Conservation (phyloP, 1,140 invertebrate species). For the Adoxophyes honmai region DNA sequence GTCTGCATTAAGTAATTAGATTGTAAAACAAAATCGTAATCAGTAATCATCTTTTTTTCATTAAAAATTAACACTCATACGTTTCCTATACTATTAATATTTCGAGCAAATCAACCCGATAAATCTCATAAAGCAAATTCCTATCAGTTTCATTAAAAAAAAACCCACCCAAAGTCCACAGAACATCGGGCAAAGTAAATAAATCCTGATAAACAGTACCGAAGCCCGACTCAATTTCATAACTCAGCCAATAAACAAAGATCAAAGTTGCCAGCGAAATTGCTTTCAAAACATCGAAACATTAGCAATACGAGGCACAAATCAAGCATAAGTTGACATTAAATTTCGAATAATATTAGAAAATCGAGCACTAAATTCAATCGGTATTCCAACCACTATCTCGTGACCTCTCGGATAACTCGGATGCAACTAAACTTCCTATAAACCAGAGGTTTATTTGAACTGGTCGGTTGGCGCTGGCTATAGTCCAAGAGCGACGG, state of each 20-base stretch:
- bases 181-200: no score
- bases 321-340: constrained; percentile 12
- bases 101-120: no score
- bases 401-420: neutral
- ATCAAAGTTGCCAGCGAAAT: neutral
- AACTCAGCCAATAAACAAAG: neutral
- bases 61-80: no score
- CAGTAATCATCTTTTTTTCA: no score
- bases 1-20: no score
- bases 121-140: no score
- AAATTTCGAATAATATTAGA: constrained; percentile 12
- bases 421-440: neutral
- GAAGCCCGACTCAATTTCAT: neutral
- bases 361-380: constrained; percentile 6
- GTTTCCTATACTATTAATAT: no score
- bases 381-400: neutral
- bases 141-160: no score
- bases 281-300: constrained; percentile 5
- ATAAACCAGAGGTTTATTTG: neutral
- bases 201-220: no score
- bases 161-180: no score
- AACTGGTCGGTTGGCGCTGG: constrained; percentile 17
- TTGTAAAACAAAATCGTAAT: no score
- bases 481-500: constrained; percentile 15
- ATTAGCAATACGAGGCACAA: constrained; percentile 2